Evolutionary conservation across 2,113 vertebrate species (phyloP).

Genomic region (Pituophis catenifer): DNA sequence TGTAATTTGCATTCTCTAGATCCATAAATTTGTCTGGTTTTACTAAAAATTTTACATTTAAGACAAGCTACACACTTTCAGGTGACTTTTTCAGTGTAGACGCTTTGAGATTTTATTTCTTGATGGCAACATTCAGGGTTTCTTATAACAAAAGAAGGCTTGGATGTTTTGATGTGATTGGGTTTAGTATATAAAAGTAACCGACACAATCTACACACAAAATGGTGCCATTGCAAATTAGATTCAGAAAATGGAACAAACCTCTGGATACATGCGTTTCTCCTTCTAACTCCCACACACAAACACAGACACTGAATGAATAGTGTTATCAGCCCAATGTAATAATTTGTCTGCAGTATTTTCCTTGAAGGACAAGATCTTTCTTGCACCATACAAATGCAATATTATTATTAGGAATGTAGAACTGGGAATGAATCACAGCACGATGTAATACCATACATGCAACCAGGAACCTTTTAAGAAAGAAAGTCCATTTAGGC

Average conservation of each 20-base stretch:
- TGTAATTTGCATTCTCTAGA: not conserved
- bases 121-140: not conserved
- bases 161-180: not conserved
- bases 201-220: not conserved
- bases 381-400: not conserved
- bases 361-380: not conserved
- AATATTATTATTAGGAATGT: not conserved
- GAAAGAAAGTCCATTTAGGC: not conserved
- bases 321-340: not conserved
- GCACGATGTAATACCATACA: not conserved
- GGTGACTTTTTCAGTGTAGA: not conserved
- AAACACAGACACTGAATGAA: not conserved
- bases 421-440: not conserved
- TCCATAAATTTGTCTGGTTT: not conserved
- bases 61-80: not conserved
- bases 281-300: not conserved
- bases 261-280: not conserved
- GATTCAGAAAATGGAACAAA: not conserved
- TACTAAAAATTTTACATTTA: not conserved
- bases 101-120: not conserved
- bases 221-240: not conserved
- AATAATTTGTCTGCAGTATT: not conserved
- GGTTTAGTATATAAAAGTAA: not conserved
- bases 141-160: not conserved
- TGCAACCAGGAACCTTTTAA: not conserved